Evolutionary conservation across 37 sponge, comb jelly and placozoan species (phyloP), one percentile per base, ranked within the genome.

Genomic region (Ephydatia muelleri): DNA sequence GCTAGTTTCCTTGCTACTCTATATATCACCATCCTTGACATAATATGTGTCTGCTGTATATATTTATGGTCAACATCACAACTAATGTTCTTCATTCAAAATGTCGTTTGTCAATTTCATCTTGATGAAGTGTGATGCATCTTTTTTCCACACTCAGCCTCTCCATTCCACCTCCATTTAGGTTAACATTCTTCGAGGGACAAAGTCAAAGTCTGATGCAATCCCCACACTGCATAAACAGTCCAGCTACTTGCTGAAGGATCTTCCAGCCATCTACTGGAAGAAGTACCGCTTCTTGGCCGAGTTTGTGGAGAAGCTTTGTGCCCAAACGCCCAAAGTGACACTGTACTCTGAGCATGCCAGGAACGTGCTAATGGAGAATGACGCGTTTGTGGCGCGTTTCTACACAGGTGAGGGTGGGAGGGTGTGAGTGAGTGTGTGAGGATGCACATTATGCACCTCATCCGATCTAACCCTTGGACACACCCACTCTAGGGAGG

Each of bases 301-400:
- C 29, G 85, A 90, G 79, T 92, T 92, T 84, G 87, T 96, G 35
- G 31, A 83, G 77, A 79, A 90, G 36, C 87, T 96, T 0, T 79
- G 92, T 64, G 89, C 97, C 33, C 94, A 87, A 74, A 96, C 97
- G 21, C 94, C 97, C 29, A 96, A 96, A 84, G 87, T 96, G 69
- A 88, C 82, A 0, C 47, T 91, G 21, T 92, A 93, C 76, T 83
- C 97, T 0, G 91, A 90, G 16, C 76, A 73, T 64, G 94, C 96
- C 37, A 97, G 95, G 87, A 95, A 96, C 71, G 81, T 86, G 67
- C 49, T 95, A 68, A 97, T 97, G 97, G 97, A 97, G 90, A 95
- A 95, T 82, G 90, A 75, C 26, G 57, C 57, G 0, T 95, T 77
- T 76, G 97, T 93, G 67, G 94, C 84, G 5, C 88, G 89, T 69